Percentiles rank a stretch among this genome's conserved stretches.
These are phyloP conservation scores for Drosophila micromelanica DNA, from an alignment of 1,140 invertebrate species.

Conservation along the genomic window DNA sequence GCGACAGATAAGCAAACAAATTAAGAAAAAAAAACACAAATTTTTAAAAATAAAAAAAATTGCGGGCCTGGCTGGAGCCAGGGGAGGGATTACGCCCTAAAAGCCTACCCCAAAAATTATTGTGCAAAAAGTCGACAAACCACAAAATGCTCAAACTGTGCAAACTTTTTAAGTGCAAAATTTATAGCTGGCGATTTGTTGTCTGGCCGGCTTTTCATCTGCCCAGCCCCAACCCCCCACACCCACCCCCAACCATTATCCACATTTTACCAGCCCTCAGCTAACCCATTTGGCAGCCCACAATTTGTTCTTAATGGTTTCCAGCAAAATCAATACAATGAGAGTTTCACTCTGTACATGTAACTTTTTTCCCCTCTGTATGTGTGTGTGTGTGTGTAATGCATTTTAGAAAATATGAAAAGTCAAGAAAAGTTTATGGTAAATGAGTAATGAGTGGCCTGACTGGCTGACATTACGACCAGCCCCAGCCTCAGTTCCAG, in stretches of 20 bases:
- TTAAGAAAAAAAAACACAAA: slow-evolving; percentile 46
- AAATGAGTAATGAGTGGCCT: slow-evolving; percentile 79
- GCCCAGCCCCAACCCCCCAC: neutral
- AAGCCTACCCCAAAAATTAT: slow-evolving; percentile 44
- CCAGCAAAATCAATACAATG: slow-evolving; percentile 71
- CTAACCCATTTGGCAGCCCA: slow-evolving; percentile 24
- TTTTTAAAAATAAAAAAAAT: slow-evolving; percentile 36
- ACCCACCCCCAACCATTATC: too few species aligned
- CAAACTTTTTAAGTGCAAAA: slow-evolving; percentile 79
- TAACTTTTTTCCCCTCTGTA: slow-evolving; percentile 21
- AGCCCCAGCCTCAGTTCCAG: neutral
- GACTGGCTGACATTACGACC: slow-evolving; percentile 56
- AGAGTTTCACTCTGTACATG: slow-evolving; percentile 21
- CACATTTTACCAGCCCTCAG: neutral
- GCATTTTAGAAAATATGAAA: slow-evolving; percentile 79
- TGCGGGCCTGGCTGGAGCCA: neutral
- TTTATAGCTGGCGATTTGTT: slow-evolving; percentile 77
- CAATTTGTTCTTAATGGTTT: slow-evolving; percentile 63
- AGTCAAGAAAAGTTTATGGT: slow-evolving; percentile 77
- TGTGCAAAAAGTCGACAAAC: slow-evolving; percentile 45
- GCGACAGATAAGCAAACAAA: slow-evolving; percentile 36
- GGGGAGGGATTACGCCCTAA: slow-evolving; percentile 18
- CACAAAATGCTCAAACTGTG: slow-evolving; percentile 53
- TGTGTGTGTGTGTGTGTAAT: slow-evolving; percentile 44
- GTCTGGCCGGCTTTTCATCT: slow-evolving; percentile 50